Evolutionary conservation across 2,888 invertebrate species (phyloP).

Genomic region (Dichetophora obliterata): DNA sequence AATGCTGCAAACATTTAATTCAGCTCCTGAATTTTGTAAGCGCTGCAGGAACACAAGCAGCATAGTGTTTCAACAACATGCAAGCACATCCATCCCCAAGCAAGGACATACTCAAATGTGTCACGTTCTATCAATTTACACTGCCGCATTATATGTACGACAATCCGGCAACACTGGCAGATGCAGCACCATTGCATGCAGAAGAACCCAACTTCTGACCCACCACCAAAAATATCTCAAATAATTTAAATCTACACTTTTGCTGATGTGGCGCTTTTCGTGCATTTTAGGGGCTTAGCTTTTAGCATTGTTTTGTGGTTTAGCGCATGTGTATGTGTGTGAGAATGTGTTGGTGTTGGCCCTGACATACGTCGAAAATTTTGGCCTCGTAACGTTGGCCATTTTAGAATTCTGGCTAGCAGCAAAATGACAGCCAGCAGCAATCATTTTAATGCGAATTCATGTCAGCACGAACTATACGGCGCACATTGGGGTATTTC

Average conservation of each 20-base stretch:
- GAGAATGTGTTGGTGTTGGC: neutral
- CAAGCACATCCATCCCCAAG: neutral
- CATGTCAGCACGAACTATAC: too few species aligned
- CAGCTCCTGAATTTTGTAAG: too few species aligned
- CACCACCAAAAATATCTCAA: slow-evolving; percentile 24
- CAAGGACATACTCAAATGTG: neutral
- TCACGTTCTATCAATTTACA: slow-evolving; percentile 18
- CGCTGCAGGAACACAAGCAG: too few species aligned
- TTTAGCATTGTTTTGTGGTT: slow-evolving; percentile 37
- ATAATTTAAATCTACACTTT: slow-evolving; percentile 31
- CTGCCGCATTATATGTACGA: neutral
- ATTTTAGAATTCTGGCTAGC: slow-evolving; percentile 25
- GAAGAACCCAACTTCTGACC: neutral
- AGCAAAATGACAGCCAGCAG: slow-evolving; percentile 5
- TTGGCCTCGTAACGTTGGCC: slow-evolving; percentile 18
- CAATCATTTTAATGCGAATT: too few species aligned
- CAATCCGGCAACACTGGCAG: slow-evolving; percentile 8
- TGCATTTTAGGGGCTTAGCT: slow-evolving; percentile 25
- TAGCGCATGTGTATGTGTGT: slow-evolving; percentile 24
- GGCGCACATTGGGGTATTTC: too few species aligned
- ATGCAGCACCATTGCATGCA: neutral
- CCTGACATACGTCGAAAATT: slow-evolving; percentile 1
- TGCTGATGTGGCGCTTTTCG: slow-evolving; percentile 31
- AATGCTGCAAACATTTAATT: too few species aligned
- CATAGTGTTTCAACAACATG: neutral